Conservation (phyloP, 2,888 invertebrate species). For the Lasioglossum calceatum region DNA sequence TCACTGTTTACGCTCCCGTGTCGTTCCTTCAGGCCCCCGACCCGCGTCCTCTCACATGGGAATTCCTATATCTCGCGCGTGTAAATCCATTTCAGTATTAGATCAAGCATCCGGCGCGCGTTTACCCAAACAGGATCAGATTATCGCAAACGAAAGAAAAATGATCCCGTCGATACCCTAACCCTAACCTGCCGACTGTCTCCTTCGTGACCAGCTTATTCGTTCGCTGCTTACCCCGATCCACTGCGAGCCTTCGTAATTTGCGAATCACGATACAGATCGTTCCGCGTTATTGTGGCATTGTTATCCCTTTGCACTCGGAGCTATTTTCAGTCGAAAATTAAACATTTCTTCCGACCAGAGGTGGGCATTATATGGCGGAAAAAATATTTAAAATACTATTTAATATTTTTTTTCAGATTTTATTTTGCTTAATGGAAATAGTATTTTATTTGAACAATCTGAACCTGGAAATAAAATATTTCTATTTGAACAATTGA, state of each 20-base stretch:
- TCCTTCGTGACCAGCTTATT: background rate
- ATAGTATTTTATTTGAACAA: too few relatives aligned
- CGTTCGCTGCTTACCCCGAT: background rate
- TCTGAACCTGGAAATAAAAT: too few relatives aligned
- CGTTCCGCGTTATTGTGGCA: background rate
- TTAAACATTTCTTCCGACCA: too few relatives aligned
- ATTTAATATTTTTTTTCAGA: too few relatives aligned
- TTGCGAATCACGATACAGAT: background rate
- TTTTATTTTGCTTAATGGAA: too few relatives aligned
- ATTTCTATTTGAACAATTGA: too few relatives aligned
- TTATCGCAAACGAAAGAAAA: conserved; percentile 25
- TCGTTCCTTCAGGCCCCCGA: conserved; percentile 24
- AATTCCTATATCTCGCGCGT: conserved; percentile 45
- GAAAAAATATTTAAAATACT: too few relatives aligned
- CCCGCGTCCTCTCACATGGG: conserved; percentile 32
- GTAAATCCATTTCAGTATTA: conserved; percentile 43
- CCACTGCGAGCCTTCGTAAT: background rate
- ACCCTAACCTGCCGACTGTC: background rate
- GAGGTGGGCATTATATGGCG: too few relatives aligned
- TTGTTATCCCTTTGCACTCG: too few relatives aligned
- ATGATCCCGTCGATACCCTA: conserved; percentile 5
- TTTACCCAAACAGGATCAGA: conserved; percentile 1
- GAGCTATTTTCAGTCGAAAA: too few relatives aligned
- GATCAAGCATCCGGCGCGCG: conserved; percentile 35
- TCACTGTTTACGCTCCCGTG: conserved; percentile 68